Evolutionary conservation across 2,113 vertebrate species (phyloP), one percentile per base, ranked within the genome.

Genomic region (Corydoras sp.): DNA sequence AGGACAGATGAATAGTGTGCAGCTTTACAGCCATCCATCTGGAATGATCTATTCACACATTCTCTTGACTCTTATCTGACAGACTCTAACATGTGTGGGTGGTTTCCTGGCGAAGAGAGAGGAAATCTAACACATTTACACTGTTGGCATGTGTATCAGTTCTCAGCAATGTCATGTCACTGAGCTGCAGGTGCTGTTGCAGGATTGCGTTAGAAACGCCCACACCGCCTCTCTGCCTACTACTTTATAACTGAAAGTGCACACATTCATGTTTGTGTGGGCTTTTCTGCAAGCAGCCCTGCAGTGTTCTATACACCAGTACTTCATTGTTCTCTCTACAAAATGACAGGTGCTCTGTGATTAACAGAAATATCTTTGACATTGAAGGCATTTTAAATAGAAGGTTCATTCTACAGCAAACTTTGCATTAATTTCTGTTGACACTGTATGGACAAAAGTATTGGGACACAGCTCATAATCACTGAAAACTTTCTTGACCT

Each of bases 11-110:
- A 15, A 56, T 56, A n/a, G 54, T 55, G 55, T 62, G 68, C 9
- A 13, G 65, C 69, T 72, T 65, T 50, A 69, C 49, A 69, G 63
- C 64, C 48, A 79, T 69, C 69, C 60, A 76, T 79, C 73, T 79
- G 73, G 69, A 76, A 72, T 75, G 68, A 69, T 71, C 73, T 76
- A 69, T 73, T 73, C 77, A 73, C 73, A 72, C 56, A 66, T 73
- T 69, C 69, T 15, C 65, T 75, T 79, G 73, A 79, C 69, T 72
- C 73, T 75, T 65, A 75, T 79, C 69, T 72, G 68, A 64, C 66
- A 72, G 56, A 18, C 56, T 62, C 60, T 74, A 65, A 56, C 71
- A 64, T 72, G 69, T 53, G 69, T 69, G 77, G 61, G 70, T 51
- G 77, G 53, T 62, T 75, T 58, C 29, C 31, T 71, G 65, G 61